phyloP scores from a whole-genome alignment of 2,113 vertebrate species.

The Melanostigma gelatinosum region DNA sequence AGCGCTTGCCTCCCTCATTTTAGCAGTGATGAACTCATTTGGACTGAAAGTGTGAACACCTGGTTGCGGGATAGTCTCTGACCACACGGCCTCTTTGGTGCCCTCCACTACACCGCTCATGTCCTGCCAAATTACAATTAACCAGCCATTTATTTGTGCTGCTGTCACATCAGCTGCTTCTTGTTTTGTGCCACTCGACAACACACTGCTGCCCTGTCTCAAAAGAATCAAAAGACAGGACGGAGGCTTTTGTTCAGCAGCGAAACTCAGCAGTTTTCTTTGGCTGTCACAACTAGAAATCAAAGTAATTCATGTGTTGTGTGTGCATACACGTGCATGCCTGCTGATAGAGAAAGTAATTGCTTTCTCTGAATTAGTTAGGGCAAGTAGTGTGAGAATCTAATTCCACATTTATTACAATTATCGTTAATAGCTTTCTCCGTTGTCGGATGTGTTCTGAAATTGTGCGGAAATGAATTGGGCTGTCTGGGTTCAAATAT shows the following conservation, averaged over 20 bases:
- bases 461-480: constrained; percentile 68
- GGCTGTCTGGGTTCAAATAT: constrained; percentile 62
- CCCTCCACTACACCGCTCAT: background rate
- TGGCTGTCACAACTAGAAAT: constrained; percentile 35
- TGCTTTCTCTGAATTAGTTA: constrained; percentile 74
- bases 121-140: constrained; percentile 47
- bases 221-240: constrained; percentile 23
- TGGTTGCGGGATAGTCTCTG: constrained; percentile 20
- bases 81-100: constrained; percentile 1
- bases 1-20: background rate
- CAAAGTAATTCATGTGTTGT: constrained; percentile 44
- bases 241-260: background rate
- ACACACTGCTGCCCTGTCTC: constrained; percentile 13
- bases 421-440: constrained; percentile 69
- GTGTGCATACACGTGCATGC: constrained; percentile 13
- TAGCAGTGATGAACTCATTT: constrained; percentile 24
- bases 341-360: constrained; percentile 68
- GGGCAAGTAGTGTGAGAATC: constrained; percentile 65
- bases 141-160: constrained; percentile 4
- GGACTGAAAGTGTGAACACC: constrained; percentile 23
- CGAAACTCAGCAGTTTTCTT: constrained; percentile 18
- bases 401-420: constrained; percentile 75
- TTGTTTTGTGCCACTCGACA: constrained; percentile 36
- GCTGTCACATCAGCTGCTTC: constrained; percentile 22
- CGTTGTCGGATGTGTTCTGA: constrained; percentile 58